These are phyloP conservation scores for Ceuthmochares aereus DNA, from an alignment of 2,113 vertebrate species.

Conservation along the genomic window DNA sequence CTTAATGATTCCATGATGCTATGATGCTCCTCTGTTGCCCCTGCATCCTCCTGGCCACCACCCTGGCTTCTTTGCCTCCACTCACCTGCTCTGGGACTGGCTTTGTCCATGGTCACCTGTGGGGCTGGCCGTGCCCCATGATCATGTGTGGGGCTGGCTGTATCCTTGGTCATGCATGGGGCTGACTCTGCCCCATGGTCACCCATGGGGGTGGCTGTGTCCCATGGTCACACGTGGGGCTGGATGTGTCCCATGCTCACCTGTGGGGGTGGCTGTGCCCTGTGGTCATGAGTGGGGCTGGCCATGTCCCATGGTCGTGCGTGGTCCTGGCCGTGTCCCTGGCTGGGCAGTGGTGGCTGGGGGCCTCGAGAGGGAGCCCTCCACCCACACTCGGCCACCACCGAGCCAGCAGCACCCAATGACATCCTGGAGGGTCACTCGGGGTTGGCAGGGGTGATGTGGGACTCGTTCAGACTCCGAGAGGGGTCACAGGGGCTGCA, in stretches of 20 bases:
- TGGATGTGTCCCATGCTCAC: no score
- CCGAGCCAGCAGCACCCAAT: no score
- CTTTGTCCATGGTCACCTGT: no score
- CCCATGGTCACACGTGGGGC: no score
- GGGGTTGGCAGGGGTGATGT: rapidly evolving
- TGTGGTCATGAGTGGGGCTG: no score
- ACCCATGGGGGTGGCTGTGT: background rate
- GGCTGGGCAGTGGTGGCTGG: background rate
- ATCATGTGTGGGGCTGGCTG: no score
- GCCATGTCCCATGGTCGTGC: background rate
- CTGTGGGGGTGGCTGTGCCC: no score
- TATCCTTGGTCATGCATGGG: no score
- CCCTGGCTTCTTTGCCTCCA: rapidly evolving
- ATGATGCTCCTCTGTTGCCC: no score
- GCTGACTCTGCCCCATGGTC: background rate
- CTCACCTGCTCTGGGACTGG: no score
- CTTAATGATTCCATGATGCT: no score
- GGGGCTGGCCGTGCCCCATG: no score
- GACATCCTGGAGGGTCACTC: background rate
- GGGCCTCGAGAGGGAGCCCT: slow-evolving; percentile 50
- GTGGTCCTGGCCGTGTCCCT: background rate
- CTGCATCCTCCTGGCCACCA: background rate
- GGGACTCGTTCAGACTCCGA: background rate
- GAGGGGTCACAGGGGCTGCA: rapidly evolving
- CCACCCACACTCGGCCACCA: background rate